These are phyloP conservation scores for Tinamus major DNA, from an alignment of 2,797 vertebrate species.

Conservation along the genomic window DNA sequence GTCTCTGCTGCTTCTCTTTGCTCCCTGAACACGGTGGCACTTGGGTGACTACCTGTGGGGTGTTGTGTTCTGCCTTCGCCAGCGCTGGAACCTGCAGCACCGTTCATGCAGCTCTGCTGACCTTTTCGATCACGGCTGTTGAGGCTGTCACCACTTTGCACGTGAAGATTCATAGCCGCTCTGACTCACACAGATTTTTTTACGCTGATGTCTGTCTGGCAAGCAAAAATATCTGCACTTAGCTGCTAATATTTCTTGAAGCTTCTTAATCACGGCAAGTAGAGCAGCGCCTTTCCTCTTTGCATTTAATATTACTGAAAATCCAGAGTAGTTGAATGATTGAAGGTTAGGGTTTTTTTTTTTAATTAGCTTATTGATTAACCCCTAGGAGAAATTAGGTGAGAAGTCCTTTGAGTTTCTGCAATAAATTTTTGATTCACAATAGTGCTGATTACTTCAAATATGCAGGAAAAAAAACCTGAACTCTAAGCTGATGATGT, in stretches of 20 bases:
- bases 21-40: rapidly evolving
- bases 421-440: background rate
- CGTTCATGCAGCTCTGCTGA: background rate
- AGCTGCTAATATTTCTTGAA: background rate
- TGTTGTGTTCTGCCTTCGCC: background rate
- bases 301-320: background rate
- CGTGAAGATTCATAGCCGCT: background rate
- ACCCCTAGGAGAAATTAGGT: background rate
- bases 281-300: background rate
- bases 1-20: background rate
- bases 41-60: background rate
- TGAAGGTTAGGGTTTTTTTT: background rate
- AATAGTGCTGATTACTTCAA: conserved; percentile 23
- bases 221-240: background rate
- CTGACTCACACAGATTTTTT: background rate
- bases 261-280: background rate
- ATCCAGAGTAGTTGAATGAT: background rate
- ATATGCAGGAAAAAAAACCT: background rate
- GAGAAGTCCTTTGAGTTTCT: background rate
- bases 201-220: background rate
- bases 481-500: background rate
- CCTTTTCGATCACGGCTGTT: background rate
- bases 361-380: conserved; percentile 18
- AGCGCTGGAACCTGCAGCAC: background rate
- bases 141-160: background rate